phyloP scores from a whole-genome alignment of 2,797 vertebrate genomes.

The Myotis vivesi region DNA sequence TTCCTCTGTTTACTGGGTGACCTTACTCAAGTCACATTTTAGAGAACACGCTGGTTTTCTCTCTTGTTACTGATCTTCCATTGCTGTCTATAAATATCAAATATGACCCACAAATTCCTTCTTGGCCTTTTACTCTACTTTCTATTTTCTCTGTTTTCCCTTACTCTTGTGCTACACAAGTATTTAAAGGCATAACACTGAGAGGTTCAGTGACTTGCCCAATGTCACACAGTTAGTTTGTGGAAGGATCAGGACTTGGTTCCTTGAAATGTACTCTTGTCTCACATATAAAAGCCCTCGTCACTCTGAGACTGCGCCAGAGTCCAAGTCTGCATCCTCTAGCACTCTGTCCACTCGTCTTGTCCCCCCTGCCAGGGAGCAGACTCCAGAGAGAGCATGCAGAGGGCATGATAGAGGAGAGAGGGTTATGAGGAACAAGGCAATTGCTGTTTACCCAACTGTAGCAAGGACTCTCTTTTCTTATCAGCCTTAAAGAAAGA shows the following conservation, averaged over 20 bases:
- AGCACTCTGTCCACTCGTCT: background rate
- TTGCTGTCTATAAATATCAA: background rate
- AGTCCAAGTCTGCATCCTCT: background rate
- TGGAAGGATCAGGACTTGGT: background rate
- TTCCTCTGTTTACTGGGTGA: background rate
- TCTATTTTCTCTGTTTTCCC: background rate
- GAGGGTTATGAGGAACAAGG: background rate
- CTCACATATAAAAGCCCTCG: background rate
- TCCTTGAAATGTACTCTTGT: background rate
- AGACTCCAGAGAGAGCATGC: background rate
- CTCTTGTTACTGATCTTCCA: background rate
- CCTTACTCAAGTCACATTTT: background rate
- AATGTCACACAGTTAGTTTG: background rate
- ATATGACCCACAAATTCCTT: background rate
- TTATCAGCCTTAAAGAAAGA: constrained; percentile 37
- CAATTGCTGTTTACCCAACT: background rate
- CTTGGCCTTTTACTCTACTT: background rate
- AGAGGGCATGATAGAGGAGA: background rate
- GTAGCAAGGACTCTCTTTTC: background rate
- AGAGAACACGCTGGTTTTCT: background rate
- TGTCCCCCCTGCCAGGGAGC: background rate
- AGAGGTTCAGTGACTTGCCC: background rate
- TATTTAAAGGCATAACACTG: background rate
- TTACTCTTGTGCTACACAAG: background rate
- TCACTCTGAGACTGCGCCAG: accelerated